These are phyloP conservation scores for Globodera rostochiensis DNA, from an alignment of 1,140 invertebrate genomes.

Conservation along the genomic window DNA sequence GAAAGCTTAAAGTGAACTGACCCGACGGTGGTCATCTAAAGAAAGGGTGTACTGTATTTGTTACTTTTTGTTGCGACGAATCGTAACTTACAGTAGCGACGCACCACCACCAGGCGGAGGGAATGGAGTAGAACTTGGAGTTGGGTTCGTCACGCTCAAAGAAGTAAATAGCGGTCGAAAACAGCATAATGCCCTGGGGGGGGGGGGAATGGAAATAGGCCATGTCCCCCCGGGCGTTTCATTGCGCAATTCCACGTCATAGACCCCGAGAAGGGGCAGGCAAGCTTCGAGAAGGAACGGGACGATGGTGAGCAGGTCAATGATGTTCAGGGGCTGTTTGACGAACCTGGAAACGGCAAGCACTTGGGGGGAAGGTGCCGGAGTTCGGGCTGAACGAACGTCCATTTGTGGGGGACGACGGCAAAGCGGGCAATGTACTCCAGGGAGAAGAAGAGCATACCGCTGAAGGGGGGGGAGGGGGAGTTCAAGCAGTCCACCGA, in stretches of 20 bases:
- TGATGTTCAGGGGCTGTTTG: constrained; percentile 69
- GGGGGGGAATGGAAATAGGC: background rate
- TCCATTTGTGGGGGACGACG: constrained; percentile 67
- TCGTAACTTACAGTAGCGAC: constrained; percentile 21
- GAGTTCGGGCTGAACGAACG: background rate
- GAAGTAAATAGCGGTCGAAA: constrained; percentile 89
- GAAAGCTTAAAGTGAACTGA: background rate
- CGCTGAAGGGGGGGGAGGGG: constrained; percentile 62
- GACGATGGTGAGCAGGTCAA: constrained; percentile 69
- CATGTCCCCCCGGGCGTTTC: background rate
- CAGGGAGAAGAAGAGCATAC: constrained; percentile 69
- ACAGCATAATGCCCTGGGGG: constrained; percentile 67
- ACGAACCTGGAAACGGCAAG: constrained; percentile 59
- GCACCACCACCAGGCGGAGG: constrained; percentile 92
- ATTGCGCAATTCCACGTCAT: constrained; percentile 66
- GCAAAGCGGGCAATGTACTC: constrained; percentile 68
- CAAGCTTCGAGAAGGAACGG: constrained; percentile 67
- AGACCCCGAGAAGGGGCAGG: constrained; percentile 66
- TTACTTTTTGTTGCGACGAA: no score
- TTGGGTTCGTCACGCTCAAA: constrained; percentile 93
- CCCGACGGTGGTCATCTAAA: constrained; percentile 50
- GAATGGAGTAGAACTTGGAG: constrained; percentile 96
- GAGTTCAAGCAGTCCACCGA: background rate
- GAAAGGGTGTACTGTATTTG: background rate
- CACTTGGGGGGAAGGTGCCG: background rate